Evolutionary conservation across 64 coral and sea anemone genomes (phyloP).

Genomic region (Actinia tenebrosa): DNA sequence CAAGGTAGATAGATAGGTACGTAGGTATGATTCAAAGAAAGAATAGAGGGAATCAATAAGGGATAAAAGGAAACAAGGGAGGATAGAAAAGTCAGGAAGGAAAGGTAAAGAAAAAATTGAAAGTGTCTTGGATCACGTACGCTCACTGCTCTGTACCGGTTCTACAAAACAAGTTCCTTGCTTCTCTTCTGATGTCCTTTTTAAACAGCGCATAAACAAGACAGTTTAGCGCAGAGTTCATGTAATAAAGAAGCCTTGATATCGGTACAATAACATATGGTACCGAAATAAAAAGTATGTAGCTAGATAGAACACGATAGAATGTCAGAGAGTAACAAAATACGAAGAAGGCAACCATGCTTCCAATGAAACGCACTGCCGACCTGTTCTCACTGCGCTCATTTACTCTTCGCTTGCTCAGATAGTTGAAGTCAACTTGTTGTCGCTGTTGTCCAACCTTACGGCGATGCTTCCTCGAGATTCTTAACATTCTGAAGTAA

Average conservation of each 20-base stretch:
- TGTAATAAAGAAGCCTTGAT: constrained; percentile 15
- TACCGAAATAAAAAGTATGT: not conserved
- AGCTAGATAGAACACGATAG: not conserved
- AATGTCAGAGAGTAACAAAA: constrained; percentile 5
- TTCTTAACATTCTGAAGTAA: not conserved
- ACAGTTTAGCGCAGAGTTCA: constrained; percentile 37
- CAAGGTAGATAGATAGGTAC: too few species aligned
- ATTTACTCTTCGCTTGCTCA: not conserved
- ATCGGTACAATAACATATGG: not conserved
- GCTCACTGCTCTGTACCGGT: not conserved
- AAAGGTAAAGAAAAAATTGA: too few species aligned
- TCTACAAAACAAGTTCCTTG: not conserved
- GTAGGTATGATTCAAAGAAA: too few species aligned
- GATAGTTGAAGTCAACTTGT: not conserved
- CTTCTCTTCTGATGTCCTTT: constrained; percentile 30
- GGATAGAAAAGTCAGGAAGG: too few species aligned
- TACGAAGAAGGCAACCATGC: not conserved
- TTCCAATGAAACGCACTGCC: not conserved
- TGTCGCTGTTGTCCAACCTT: not conserved
- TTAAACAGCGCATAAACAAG: constrained; percentile 41
- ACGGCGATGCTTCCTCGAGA: not conserved
- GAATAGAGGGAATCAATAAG: too few species aligned
- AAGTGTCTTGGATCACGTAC: not conserved
- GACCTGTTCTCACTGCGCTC: not conserved
- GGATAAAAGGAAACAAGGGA: too few species aligned